Percentiles rank a stretch among this genome's conserved stretches.
These are phyloP conservation scores for Megalopta genalis DNA, from an alignment of 1,140 invertebrate genomes.

Conservation along the genomic window DNA sequence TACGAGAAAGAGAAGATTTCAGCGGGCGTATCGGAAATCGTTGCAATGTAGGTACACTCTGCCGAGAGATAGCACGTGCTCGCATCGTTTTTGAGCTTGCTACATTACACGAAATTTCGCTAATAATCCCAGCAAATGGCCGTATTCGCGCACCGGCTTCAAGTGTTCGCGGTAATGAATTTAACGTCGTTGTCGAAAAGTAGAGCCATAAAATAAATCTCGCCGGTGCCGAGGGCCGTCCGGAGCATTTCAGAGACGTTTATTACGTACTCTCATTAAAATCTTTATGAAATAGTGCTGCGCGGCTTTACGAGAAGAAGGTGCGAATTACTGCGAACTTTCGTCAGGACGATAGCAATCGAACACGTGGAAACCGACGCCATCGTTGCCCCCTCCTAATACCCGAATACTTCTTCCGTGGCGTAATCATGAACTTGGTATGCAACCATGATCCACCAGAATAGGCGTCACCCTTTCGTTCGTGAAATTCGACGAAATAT, in stretches of 20 bases:
- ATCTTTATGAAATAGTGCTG: conserved; percentile 64
- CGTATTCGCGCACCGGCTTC: conserved; percentile 36
- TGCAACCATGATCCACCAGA: too few relatives aligned
- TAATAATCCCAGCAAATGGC: conserved; percentile 65
- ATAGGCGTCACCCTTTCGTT: too few relatives aligned
- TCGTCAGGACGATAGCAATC: conserved; percentile 41
- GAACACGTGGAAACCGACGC: conserved; percentile 15
- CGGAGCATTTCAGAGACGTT: conserved; percentile 64
- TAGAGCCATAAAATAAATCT: conserved; percentile 68
- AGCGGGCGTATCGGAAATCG: neutral
- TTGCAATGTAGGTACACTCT: neutral
- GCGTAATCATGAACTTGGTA: too few relatives aligned
- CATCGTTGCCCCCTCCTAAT: neutral
- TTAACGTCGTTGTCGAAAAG: conserved; percentile 69
- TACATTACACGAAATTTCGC: conserved; percentile 54
- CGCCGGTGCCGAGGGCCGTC: conserved; percentile 33
- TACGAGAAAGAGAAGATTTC: neutral
- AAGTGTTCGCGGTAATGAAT: conserved; percentile 66
- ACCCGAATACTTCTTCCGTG: neutral
- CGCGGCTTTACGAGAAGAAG: conserved; percentile 38
- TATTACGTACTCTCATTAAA: conserved; percentile 69
- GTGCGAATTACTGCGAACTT: conserved; percentile 25
- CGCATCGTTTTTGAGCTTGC: conserved; percentile 32
- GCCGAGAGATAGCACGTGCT: conserved; percentile 10
- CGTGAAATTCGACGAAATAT: too few relatives aligned